Percentiles rank a stretch among this genome's conserved stretches.
These are phyloP conservation scores for Oryzias celebensis DNA, from an alignment of 2,113 vertebrate genomes.

Conservation along the genomic window DNA sequence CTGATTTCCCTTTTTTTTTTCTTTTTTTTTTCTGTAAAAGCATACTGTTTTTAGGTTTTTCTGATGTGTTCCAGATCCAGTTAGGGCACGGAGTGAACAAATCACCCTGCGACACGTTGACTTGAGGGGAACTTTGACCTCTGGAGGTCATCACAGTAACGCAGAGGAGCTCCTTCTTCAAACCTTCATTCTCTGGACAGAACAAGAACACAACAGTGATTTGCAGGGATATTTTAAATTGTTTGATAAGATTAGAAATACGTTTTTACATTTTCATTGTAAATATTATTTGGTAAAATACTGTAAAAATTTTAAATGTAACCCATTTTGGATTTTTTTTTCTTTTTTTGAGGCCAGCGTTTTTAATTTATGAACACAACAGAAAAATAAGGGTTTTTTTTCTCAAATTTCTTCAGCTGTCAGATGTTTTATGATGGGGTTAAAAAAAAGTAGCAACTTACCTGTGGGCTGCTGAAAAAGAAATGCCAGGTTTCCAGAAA, in stretches of 20 bases:
- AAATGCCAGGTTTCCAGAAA: constrained; percentile 59
- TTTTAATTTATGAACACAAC: background rate
- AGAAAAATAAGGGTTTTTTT: background rate
- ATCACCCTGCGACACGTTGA: constrained; percentile 40
- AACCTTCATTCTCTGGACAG: constrained; percentile 31
- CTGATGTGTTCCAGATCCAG: constrained; percentile 29
- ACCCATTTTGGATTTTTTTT: background rate
- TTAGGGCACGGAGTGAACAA: constrained; percentile 34
- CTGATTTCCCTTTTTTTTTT: background rate
- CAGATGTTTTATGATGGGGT: background rate
- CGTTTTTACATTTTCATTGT: background rate
- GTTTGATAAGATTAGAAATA: background rate
- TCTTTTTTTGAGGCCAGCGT: background rate
- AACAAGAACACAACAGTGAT: background rate
- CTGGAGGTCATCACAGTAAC: constrained; percentile 36
- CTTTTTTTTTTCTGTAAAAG: background rate
- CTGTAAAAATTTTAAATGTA: background rate
- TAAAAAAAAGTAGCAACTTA: constrained; percentile 35
- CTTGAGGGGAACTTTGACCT: constrained; percentile 52
- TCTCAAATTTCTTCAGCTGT: background rate
- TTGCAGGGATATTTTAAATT: background rate
- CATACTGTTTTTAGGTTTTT: constrained; percentile 38
- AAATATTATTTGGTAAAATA: background rate
- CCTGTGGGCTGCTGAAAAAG: constrained; percentile 48
- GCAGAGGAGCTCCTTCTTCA: constrained; percentile 20